A percentile compares a stretch with the other conserved stretches of the same genome.
These are phyloP conservation scores for Hydropsyche tenuis DNA, from an alignment of 1,140 invertebrate genomes.

Conservation along the genomic window DNA sequence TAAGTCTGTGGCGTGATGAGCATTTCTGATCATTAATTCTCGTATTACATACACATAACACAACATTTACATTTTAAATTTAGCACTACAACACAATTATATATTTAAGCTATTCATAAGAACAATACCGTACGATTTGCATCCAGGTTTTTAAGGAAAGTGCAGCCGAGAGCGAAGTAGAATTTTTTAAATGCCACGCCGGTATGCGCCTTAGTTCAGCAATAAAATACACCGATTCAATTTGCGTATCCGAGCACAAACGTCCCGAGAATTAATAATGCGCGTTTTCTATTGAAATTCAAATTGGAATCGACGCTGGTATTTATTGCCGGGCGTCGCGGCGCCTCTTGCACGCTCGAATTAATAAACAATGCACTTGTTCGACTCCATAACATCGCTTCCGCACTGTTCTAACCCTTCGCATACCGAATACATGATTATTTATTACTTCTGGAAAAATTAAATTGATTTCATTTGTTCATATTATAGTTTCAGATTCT, in stretches of 20 bases:
- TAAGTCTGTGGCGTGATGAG: neutral
- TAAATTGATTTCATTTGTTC: neutral
- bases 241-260: constrained; percentile 26
- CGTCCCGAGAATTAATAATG: constrained; percentile 48
- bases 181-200: neutral
- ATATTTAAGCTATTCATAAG: too few relatives aligned
- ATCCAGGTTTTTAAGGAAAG: too few relatives aligned
- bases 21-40: too few relatives aligned
- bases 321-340: constrained; percentile 44
- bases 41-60: too few relatives aligned
- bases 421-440: neutral
- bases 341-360: constrained; percentile 26
- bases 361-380: constrained; percentile 30
- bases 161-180: neutral
- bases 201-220: neutral
- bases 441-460: neutral
- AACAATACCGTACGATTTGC: too few relatives aligned
- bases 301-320: constrained; percentile 48
- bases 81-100: too few relatives aligned
- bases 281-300: constrained; percentile 48
- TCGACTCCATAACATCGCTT: neutral
- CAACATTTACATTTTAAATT: too few relatives aligned
- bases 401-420: too few relatives aligned
- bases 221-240: too few relatives aligned
- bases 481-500: too few relatives aligned